These are phyloP conservation scores for Myiozetetes cayanensis DNA, from an alignment of 2,113 vertebrate genomes.

Conservation along the genomic window DNA sequence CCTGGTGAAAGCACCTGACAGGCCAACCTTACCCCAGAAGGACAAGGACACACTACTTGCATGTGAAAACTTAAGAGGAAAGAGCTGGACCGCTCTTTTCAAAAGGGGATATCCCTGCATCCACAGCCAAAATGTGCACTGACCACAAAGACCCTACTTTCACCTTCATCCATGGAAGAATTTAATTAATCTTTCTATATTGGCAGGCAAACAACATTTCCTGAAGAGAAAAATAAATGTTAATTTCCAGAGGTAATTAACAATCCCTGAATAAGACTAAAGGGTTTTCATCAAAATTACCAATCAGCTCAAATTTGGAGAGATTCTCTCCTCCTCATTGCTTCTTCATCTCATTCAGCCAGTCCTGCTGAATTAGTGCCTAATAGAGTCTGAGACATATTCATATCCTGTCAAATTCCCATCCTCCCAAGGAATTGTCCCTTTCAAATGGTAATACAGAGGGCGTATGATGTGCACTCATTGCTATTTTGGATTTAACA, in stretches of 20 bases:
- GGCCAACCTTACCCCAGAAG: not conserved
- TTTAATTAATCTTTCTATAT: conserved; percentile 43
- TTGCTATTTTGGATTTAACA: conserved; percentile 62
- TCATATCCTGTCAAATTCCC: conserved; percentile 68
- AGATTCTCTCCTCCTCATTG: conserved; percentile 65
- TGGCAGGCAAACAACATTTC: conserved; percentile 50
- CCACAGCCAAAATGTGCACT: not conserved
- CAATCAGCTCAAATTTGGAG: conserved; percentile 62
- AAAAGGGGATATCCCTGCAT: not conserved
- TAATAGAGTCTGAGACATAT: conserved; percentile 66
- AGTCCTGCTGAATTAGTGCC: conserved; percentile 60
- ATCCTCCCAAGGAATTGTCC: conserved; percentile 57
- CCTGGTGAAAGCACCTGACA: not conserved
- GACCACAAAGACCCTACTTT: conserved; percentile 10
- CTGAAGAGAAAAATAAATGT: conserved; percentile 60
- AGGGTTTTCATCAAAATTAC: conserved; percentile 64
- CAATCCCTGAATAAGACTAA: conserved; percentile 57
- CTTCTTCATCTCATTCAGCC: conserved; percentile 62
- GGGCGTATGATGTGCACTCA: conserved; percentile 24
- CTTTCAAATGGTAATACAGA: conserved; percentile 68
- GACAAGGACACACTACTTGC: not conserved
- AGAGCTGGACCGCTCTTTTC: not conserved
- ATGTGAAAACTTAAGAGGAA: not conserved
- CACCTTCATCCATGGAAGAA: conserved; percentile 36
- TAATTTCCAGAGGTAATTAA: conserved; percentile 64